phyloP scores from a whole-genome alignment of 2,113 vertebrate genomes.

The Tragelaphus imberbis region DNA sequence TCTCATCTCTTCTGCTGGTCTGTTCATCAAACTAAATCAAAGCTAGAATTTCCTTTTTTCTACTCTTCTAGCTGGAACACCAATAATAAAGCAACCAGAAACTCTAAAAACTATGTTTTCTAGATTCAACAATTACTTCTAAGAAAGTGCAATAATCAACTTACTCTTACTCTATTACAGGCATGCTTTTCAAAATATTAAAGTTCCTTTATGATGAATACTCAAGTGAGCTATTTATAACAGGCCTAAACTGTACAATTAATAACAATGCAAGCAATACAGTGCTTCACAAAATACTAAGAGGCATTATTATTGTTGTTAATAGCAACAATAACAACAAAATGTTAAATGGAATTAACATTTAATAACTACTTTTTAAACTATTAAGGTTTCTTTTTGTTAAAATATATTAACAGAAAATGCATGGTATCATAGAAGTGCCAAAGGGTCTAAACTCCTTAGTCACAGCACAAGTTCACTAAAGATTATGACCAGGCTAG shows the following conservation, averaged over 20 bases:
- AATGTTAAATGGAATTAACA: background rate
- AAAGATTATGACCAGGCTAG: conserved; percentile 32
- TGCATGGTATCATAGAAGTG: conserved; percentile 51
- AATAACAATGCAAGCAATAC: conserved; percentile 40
- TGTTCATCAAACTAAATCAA: conserved; percentile 35
- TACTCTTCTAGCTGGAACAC: conserved; percentile 1
- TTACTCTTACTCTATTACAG: conserved; percentile 28
- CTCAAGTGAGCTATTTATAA: conserved; percentile 10
- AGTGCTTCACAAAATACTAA: conserved; percentile 6
- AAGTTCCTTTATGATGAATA: conserved; percentile 21
- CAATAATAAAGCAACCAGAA: conserved; percentile 27
- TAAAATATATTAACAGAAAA: conserved; percentile 54
- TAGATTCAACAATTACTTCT: conserved; percentile 35
- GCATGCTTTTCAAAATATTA: conserved; percentile 44
- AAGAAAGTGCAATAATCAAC: background rate
- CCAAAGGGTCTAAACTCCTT: conserved; percentile 22
- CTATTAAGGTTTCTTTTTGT: conserved; percentile 46
- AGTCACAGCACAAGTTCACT: background rate
- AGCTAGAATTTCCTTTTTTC: background rate
- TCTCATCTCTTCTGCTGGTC: background rate
- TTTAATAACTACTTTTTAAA: conserved; percentile 28
- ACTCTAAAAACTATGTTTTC: conserved; percentile 12
- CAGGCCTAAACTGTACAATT: conserved; percentile 18
- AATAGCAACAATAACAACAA: background rate
- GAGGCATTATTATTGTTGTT: background rate